Evolutionary conservation across 2,113 vertebrate species (phyloP).

Genomic region (Marmota flaviventris): DNA sequence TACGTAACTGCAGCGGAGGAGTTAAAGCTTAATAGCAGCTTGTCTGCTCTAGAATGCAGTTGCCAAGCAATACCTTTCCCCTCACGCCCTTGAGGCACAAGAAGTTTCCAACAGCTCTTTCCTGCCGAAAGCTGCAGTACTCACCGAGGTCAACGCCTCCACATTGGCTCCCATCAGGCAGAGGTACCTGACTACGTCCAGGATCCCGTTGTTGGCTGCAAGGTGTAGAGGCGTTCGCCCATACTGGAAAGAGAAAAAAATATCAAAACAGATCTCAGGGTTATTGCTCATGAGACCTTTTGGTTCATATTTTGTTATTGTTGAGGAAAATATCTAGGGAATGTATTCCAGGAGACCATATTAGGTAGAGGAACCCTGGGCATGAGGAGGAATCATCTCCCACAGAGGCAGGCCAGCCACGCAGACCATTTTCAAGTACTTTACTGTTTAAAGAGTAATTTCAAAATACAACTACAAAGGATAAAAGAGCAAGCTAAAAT

Average conservation of each 20-base stretch:
- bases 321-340: background rate
- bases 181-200: conserved; percentile 96
- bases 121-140: conserved; percentile 70
- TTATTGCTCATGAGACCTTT: background rate
- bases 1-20: background rate
- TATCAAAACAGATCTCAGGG: background rate
- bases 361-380: background rate
- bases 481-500: background rate
- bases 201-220: conserved; percentile 95
- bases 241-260: conserved; percentile 86
- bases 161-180: conserved; percentile 95
- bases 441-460: conserved; percentile 20
- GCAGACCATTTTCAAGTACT: background rate
- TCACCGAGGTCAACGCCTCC: conserved; percentile 94
- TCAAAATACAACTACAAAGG: conserved; percentile 23
- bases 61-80: background rate
- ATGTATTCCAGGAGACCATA: background rate
- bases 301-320: background rate
- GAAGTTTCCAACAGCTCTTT: background rate
- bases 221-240: conserved; percentile 96
- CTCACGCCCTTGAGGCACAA: background rate
- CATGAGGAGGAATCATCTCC: background rate
- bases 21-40: background rate
- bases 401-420: background rate
- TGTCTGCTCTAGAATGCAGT: background rate